A percentile compares a stretch with the other conserved stretches of the same genome.
phyloP scores from a whole-genome alignment of 1,140 invertebrate genomes.

The Protaetia brevitarsis region DNA sequence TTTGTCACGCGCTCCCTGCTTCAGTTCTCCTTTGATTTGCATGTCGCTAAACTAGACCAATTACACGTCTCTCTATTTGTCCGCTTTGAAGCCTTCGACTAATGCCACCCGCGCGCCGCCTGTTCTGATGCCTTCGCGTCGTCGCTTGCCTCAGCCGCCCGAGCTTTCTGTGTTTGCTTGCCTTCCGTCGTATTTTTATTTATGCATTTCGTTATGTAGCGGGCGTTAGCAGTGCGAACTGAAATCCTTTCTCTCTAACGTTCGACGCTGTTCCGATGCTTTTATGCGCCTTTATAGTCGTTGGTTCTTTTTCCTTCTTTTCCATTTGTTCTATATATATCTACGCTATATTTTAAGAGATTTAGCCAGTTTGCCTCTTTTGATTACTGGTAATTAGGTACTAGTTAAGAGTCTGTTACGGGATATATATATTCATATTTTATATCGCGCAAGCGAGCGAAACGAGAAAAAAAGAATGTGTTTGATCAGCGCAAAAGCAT shows the following conservation, averaged over 20 bases:
- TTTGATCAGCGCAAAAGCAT: no score
- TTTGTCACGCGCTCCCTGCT: conserved; percentile 37
- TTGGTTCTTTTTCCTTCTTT: no score
- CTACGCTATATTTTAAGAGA: no score
- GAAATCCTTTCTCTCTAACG: background rate
- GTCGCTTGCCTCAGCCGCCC: background rate
- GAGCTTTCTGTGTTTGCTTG: background rate
- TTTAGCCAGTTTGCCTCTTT: no score
- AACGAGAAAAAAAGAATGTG: no score
- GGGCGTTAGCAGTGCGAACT: conserved; percentile 32
- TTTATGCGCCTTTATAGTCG: background rate
- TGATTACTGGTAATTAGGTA: no score
- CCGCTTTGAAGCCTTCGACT: conserved; percentile 36
- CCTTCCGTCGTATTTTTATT: conserved; percentile 35
- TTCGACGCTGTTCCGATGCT: background rate
- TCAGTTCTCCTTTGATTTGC: conserved; percentile 39
- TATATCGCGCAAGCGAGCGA: no score
- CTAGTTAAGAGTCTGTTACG: no score
- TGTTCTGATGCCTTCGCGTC: conserved; percentile 7
- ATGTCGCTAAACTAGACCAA: conserved; percentile 44
- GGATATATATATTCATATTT: no score
- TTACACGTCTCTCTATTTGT: conserved; percentile 39
- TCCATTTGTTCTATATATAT: no score
- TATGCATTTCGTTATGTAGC: conserved; percentile 39
- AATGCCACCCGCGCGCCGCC: conserved; percentile 20